Evolutionary conservation across 2,888 invertebrate genomes (phyloP), one percentile per base, ranked within the genome.

Genomic region (Morinoia aosen): DNA sequence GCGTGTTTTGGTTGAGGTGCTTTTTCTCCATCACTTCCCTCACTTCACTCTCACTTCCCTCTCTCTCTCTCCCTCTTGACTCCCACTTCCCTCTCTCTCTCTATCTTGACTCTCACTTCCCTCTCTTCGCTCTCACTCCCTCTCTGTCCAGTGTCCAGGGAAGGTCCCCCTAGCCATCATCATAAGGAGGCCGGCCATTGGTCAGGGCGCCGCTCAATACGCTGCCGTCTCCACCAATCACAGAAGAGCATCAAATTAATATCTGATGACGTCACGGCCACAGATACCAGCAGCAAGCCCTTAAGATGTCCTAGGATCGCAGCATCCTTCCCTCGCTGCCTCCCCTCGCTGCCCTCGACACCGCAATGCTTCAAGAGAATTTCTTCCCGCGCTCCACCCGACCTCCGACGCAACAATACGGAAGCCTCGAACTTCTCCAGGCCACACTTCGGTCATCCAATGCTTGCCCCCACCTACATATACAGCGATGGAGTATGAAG

Each of bases 171-270:
- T 94, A 94, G 95, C 64, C 58, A 95, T 95, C 95, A 95, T 95
- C 95, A 95, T 61, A 95, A 95, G 95, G 40, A 40, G 58, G 61
- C 64, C 64, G 58, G 95, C 95, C 94, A 95, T 95, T 94, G 94
- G 94, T 95, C 95, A 94, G 88, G 48, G 57, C 40, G 56, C 88
- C 95, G 95, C 88, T 95, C 95, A 95, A 95, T 95, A 94, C 95
- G 88, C 88, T 40, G 88, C 39, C 95, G 94, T 94, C 95, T 95
- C 95, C 94, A 94, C 95, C 95, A 95, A 95, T 95, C 94, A 94
- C 58, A 88, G 94, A 25, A 76, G 93, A 90, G 94, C 94, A 95
- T 95, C 94, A 95, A 95, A 95, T 95, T 95, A 95, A 95, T 95
- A 95, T 95, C 95, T 58, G 94, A 88, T 95, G 95, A 95, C 95